Conservation (phyloP, 2,888 invertebrate species). For the Dascillus cervinus region DNA sequence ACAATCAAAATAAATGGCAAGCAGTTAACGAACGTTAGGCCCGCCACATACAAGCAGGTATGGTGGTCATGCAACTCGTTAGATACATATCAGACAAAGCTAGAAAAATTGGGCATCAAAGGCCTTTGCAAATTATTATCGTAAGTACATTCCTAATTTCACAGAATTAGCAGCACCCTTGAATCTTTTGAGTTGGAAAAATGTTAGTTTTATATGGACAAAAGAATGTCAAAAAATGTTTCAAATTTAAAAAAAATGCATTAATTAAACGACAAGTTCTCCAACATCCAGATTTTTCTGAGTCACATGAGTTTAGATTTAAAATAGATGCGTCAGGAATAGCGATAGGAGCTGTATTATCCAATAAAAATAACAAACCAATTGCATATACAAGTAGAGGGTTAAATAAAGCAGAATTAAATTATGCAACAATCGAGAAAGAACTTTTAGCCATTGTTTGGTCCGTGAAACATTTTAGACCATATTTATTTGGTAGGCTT, state of each 20-base stretch:
- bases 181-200: slow-evolving; percentile 15
- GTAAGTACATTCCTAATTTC: too few relatives aligned
- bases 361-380: slow-evolving; percentile 5
- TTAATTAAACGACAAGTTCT: slow-evolving; percentile 5
- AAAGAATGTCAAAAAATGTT: slow-evolving; percentile 2
- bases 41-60: too few relatives aligned
- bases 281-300: slow-evolving; percentile 9
- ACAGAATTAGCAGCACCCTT: slow-evolving; percentile 17
- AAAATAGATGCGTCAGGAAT: slow-evolving; percentile 7
- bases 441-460: slow-evolving; percentile 21
- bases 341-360: slow-evolving; percentile 8
- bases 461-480: too few relatives aligned
- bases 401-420: too few relatives aligned
- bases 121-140: slow-evolving; percentile 22
- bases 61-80: too few relatives aligned
- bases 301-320: slow-evolving; percentile 7
- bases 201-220: slow-evolving; percentile 2
- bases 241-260: slow-evolving; percentile 1
- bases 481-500: slow-evolving; percentile 17
- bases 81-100: too few relatives aligned
- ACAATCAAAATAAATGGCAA: too few relatives aligned
- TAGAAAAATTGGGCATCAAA: too few relatives aligned
- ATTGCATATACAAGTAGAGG: slow-evolving; percentile 10
- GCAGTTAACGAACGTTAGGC: too few relatives aligned
- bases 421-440: slow-evolving; percentile 20